These are phyloP conservation scores for Silurus meridionalis DNA, from an alignment of 2,113 vertebrate species.

Conservation along the genomic window DNA sequence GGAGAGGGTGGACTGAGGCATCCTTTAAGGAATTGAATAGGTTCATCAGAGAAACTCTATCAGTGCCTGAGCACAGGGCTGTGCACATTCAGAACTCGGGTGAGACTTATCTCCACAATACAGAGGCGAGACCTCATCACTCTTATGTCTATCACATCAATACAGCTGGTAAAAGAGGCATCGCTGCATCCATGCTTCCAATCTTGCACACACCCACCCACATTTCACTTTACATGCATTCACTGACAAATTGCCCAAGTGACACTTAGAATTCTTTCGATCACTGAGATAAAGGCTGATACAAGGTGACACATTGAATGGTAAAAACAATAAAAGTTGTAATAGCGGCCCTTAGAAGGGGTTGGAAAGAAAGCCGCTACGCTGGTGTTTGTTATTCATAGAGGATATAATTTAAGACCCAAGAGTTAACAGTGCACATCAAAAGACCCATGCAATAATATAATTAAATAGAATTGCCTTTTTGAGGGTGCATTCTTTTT, in stretches of 20 bases:
- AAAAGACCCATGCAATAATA: background rate
- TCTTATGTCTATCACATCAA: slow-evolving; percentile 39
- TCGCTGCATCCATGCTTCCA: slow-evolving; percentile 29
- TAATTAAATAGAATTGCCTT: slow-evolving; percentile 25
- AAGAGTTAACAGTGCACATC: background rate
- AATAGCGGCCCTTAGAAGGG: background rate
- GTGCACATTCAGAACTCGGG: slow-evolving; percentile 31
- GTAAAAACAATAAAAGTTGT: slow-evolving; percentile 28
- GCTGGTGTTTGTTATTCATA: slow-evolving; percentile 17
- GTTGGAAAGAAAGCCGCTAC: background rate
- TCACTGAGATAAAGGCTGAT: slow-evolving; percentile 21
- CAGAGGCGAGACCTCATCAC: slow-evolving; percentile 48
- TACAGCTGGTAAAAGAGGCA: slow-evolving; percentile 33
- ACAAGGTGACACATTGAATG: slow-evolving; percentile 30
- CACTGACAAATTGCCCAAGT: slow-evolving; percentile 29
- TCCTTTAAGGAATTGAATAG: slow-evolving; percentile 49
- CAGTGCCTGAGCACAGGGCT: slow-evolving; percentile 28
- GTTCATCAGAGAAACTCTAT: slow-evolving; percentile 47
- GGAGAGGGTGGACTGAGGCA: slow-evolving; percentile 57
- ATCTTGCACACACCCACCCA: slow-evolving; percentile 21
- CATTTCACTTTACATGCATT: slow-evolving; percentile 35
- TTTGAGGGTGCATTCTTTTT: background rate
- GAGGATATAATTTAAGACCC: background rate
- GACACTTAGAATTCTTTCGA: slow-evolving; percentile 39
- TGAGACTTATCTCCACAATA: slow-evolving; percentile 50